Conservation (phyloP, 2,797 vertebrate species). For the Furcifer pardalis region DNA sequence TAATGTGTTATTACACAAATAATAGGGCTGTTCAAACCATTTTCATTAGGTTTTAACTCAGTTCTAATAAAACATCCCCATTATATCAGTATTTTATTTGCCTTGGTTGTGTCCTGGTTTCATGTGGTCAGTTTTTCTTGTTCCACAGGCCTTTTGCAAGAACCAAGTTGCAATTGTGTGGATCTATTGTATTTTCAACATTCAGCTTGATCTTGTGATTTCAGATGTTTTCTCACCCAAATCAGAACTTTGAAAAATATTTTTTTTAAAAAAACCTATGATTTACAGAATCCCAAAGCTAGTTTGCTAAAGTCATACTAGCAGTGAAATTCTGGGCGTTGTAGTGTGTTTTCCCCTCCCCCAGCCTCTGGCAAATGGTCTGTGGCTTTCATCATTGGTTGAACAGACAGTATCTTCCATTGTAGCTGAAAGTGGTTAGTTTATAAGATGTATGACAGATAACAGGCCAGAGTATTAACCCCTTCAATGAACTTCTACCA, state of each 20-base stretch:
- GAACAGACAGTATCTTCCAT: neutral
- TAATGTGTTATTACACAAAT: neutral
- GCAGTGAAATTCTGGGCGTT: too few species aligned
- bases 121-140: neutral
- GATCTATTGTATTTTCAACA: neutral
- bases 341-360: too few species aligned
- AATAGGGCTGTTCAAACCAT: neutral
- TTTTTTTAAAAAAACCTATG: too few species aligned
- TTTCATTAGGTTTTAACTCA: constrained; percentile 11
- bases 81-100: neutral
- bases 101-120: neutral
- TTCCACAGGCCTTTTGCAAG: neutral
- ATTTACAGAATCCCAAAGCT: too few species aligned
- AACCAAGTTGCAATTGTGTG: neutral
- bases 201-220: neutral
- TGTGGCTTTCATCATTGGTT: neutral
- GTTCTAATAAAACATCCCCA: fast-evolving
- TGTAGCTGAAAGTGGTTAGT: neutral
- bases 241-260: neutral
- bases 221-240: neutral
- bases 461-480: neutral
- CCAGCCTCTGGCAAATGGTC: too few species aligned
- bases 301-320: too few species aligned
- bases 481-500: neutral
- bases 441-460: neutral